These are phyloP conservation scores for Diadumene lineata DNA, from an alignment of 92 coral and sea anemone species.

Conservation along the genomic window DNA sequence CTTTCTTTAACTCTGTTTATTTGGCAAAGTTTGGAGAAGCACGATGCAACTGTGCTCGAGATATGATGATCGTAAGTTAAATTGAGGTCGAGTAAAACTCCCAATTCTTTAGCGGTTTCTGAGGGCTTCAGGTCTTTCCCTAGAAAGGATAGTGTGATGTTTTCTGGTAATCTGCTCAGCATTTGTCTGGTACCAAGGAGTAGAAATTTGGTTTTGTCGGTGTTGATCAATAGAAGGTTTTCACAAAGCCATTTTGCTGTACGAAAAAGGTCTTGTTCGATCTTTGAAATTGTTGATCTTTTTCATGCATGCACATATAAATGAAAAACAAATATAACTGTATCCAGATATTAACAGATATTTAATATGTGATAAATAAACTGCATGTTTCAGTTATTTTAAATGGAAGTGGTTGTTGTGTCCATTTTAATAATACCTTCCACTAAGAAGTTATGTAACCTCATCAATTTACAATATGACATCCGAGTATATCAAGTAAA, in stretches of 20 bases:
- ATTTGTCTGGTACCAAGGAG: conserved; percentile 56
- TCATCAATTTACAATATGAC: too few species aligned
- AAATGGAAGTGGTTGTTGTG: too few species aligned
- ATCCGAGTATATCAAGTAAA: too few species aligned
- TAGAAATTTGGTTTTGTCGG: conserved; percentile 59
- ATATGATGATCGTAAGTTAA: conserved; percentile 49
- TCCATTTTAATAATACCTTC: too few species aligned
- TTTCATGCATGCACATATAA: too few species aligned
- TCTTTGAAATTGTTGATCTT: too few species aligned
- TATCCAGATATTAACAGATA: too few species aligned
- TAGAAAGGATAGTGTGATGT: conserved; percentile 37
- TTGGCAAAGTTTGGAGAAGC: conserved; percentile 31
- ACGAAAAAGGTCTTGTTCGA: conserved; percentile 25
- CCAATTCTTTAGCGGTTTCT: conserved; percentile 54
- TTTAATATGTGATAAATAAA: too few species aligned
- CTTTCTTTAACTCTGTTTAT: conserved; percentile 61
- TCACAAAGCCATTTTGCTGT: conserved; percentile 33
- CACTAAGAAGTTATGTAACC: too few species aligned
- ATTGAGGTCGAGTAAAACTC: conserved; percentile 30
- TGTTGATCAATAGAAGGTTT: conserved; percentile 48
- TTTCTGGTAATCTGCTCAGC: conserved; percentile 19
- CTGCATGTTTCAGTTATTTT: too few species aligned
- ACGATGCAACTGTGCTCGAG: conserved; percentile 37
- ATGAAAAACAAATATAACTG: too few species aligned
- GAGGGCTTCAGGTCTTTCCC: conserved; percentile 52